phyloP scores from a whole-genome alignment of 2,888 invertebrate genomes.

The Diarsia mendica region DNA sequence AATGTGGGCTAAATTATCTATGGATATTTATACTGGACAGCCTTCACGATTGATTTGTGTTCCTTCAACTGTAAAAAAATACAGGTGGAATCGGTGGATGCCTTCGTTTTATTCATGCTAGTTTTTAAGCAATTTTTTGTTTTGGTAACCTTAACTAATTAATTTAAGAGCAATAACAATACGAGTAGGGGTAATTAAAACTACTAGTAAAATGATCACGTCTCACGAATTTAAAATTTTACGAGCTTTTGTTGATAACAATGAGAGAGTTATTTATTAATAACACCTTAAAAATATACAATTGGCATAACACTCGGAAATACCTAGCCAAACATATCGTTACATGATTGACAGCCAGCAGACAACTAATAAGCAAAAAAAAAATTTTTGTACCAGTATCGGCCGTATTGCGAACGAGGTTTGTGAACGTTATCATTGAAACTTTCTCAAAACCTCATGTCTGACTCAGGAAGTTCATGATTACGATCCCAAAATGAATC shows the following conservation, averaged over 20 bases:
- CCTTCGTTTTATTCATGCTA: constrained; percentile 6
- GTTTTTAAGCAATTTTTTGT: constrained; percentile 25
- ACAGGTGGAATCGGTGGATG: constrained; percentile 22
- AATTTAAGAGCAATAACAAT: constrained; percentile 19
- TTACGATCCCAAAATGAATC: constrained; percentile 37
- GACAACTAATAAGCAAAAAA: constrained; percentile 26
- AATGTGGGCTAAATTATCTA: constrained; percentile 54
- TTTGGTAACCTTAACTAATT: constrained; percentile 5
- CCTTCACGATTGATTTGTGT: constrained; percentile 56
- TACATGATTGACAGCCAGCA: constrained; percentile 15
- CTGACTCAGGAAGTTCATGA: constrained; percentile 40
- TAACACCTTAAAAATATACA: constrained; percentile 36
- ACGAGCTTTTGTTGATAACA: constrained; percentile 13
- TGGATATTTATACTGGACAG: constrained; percentile 42
- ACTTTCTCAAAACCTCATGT: constrained; percentile 41
- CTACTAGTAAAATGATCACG: not conserved
- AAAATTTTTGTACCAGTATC: not conserved
- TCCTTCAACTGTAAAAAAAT: constrained; percentile 36
- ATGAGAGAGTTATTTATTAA: constrained; percentile 16
- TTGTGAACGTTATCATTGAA: constrained; percentile 32
- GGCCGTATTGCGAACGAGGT: not conserved
- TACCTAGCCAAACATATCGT: constrained; percentile 14
- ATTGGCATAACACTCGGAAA: constrained; percentile 33
- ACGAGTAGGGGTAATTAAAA: constrained; percentile 20
- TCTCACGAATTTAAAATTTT: constrained; percentile 1